A percentile compares a stretch with the other conserved stretches of the same genome.
Conservation (phyloP, 2,113 vertebrate genomes). For the Salvator merianae region DNA sequence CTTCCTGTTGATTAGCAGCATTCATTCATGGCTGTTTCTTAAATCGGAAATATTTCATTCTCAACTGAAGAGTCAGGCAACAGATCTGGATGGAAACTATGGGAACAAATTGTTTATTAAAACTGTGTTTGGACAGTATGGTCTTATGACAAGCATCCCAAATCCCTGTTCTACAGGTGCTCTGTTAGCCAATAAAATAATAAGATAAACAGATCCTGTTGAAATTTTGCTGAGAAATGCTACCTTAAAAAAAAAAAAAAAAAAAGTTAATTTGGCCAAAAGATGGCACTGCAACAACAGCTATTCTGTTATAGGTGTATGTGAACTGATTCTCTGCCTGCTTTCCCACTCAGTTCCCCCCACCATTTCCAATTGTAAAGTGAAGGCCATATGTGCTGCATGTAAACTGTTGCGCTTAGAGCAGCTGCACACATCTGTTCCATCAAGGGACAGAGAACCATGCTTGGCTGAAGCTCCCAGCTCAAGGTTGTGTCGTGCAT, state of each 20-base stretch:
- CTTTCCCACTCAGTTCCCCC: slow-evolving; percentile 1
- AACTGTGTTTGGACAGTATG: not conserved
- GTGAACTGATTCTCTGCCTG: fast-evolving
- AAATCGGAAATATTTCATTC: slow-evolving; percentile 1
- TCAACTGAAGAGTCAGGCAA: not conserved
- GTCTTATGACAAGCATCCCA: not conserved
- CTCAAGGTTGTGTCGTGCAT: not conserved
- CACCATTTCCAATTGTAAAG: not conserved
- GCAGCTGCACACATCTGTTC: not conserved
- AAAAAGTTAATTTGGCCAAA: slow-evolving; percentile 65
- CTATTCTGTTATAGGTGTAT: slow-evolving; percentile 19
- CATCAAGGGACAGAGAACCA: too few species aligned
- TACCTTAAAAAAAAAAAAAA: slow-evolving; percentile 7
- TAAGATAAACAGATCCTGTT: not conserved
- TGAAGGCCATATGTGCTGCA: not conserved
- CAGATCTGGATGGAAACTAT: not conserved
- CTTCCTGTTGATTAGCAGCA: not conserved
- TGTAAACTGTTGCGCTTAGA: not conserved
- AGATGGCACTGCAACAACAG: slow-evolving; percentile 77
- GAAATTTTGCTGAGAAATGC: not conserved
- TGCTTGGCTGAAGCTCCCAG: not conserved
- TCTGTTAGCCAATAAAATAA: not conserved
- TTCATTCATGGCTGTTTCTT: slow-evolving; percentile 11
- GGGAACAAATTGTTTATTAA: fast-evolving
- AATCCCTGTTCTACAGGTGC: not conserved